phyloP scores from a whole-genome alignment of 2,113 vertebrate species.

The Antennarius striatus region DNA sequence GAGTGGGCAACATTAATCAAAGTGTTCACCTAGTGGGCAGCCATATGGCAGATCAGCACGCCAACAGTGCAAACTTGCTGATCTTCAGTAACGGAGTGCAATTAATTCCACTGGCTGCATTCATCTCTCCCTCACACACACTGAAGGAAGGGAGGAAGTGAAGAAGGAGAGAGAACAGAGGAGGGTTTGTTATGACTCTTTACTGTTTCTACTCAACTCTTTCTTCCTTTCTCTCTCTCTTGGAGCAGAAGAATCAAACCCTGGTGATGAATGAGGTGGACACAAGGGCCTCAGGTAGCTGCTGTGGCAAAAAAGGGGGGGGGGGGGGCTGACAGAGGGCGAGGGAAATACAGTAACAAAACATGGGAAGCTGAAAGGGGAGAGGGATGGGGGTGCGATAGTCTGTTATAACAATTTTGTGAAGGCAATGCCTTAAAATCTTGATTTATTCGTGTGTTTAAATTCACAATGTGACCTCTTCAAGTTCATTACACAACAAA shows the following conservation, averaged over 20 bases:
- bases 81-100: conserved; percentile 99
- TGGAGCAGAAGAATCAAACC: conserved; percentile 94
- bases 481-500: not conserved
- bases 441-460: not conserved
- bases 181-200: conserved; percentile 94
- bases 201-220: conserved; percentile 76
- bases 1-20: conserved; percentile 99
- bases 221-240: conserved; percentile 79
- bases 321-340: conserved; percentile 71
- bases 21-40: conserved; percentile 99
- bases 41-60: conserved; percentile 99
- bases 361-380: conserved; percentile 42
- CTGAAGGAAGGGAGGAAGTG: conserved; percentile 74
- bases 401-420: conserved; percentile 20
- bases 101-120: conserved; percentile 99
- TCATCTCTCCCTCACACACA: conserved; percentile 93
- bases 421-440: not conserved
- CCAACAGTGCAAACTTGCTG: conserved; percentile 99
- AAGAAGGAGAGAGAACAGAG: conserved; percentile 62
- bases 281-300: conserved; percentile 90
- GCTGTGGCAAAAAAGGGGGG: conserved; percentile 81
- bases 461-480: not conserved
- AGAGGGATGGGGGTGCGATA: conserved; percentile 14
- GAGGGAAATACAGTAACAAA: conserved; percentile 32
- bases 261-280: conserved; percentile 98